phyloP scores from a whole-genome alignment of 2,113 vertebrate species.

The Tricholaema leucomelas region DNA sequence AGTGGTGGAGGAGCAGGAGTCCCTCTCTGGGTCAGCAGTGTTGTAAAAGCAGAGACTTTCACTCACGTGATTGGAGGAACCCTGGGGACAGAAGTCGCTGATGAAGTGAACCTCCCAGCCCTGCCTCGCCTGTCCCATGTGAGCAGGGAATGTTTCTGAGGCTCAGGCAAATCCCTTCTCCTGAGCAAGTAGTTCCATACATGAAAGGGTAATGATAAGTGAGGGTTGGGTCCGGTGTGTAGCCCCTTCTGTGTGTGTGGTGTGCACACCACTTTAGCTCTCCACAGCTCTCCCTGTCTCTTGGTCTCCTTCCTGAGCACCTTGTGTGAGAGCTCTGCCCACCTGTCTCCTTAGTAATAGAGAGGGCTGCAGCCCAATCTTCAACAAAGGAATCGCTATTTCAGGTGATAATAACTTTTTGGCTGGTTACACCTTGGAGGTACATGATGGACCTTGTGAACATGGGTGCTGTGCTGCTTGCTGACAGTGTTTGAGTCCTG shows the following conservation, averaged over 20 bases:
- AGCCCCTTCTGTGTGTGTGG: not conserved
- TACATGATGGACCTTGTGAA: not conserved
- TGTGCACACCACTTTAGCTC: fast-evolving
- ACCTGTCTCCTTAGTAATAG: not conserved
- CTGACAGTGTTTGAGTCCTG: not conserved
- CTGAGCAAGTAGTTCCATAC: fast-evolving
- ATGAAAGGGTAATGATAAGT: not conserved
- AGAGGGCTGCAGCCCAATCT: not conserved
- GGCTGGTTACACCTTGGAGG: not conserved
- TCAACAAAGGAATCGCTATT: not conserved
- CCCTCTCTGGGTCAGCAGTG: not conserved
- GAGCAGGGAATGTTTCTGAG: fast-evolving
- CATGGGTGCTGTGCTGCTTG: not conserved
- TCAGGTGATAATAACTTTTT: not conserved
- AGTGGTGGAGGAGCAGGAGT: not conserved
- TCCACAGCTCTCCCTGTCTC: not conserved
- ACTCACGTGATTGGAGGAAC: fast-evolving
- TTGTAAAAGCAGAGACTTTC: slow-evolving; percentile 34
- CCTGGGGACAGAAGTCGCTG: not conserved
- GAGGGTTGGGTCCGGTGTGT: not conserved
- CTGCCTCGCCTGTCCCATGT: not conserved
- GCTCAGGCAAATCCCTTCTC: fast-evolving
- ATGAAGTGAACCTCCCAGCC: not conserved
- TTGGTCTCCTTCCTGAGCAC: not conserved
- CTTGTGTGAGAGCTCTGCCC: not conserved